These are phyloP conservation scores for Drepana falcataria DNA, from an alignment of 2,888 invertebrate species.

Conservation along the genomic window DNA sequence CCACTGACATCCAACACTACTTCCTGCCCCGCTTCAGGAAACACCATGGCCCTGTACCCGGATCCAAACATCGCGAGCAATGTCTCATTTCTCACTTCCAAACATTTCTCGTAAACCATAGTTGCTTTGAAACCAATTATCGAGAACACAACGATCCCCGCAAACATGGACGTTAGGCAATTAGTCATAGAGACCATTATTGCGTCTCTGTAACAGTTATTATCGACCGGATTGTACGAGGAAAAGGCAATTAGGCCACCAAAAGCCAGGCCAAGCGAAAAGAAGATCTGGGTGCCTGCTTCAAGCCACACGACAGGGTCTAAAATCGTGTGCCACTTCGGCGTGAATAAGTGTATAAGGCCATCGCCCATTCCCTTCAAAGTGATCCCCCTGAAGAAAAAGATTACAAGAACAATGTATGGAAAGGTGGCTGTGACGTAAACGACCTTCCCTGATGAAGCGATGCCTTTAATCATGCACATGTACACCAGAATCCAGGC, in stretches of 20 bases:
- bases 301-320: slow-evolving; percentile 98
- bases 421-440: slow-evolving; percentile 98
- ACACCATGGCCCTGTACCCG: slow-evolving; percentile 55
- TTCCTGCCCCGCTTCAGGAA: slow-evolving; percentile 78
- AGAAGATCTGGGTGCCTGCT: slow-evolving; percentile 98
- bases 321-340: slow-evolving; percentile 92
- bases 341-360: slow-evolving; percentile 92
- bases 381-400: slow-evolving; percentile 96
- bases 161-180: slow-evolving; percentile 97
- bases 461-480: slow-evolving; percentile 98
- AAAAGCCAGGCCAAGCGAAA: slow-evolving; percentile 96
- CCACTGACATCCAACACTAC: slow-evolving; percentile 74
- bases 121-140: slow-evolving; percentile 96
- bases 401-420: slow-evolving; percentile 95
- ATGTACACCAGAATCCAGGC: slow-evolving; percentile 97
- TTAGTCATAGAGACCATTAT: slow-evolving; percentile 95
- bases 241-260: slow-evolving; percentile 97
- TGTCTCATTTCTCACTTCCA: slow-evolving; percentile 81
- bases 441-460: slow-evolving; percentile 97
- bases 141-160: slow-evolving; percentile 96
- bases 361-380: slow-evolving; percentile 93
- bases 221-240: slow-evolving; percentile 97
- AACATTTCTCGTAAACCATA: slow-evolving; percentile 88
- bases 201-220: slow-evolving; percentile 96
- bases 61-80: slow-evolving; percentile 78